Percentiles rank a stretch among this genome's conserved stretches.
Evolutionary conservation across 1,140 invertebrate genomes (phyloP).

Genomic region (Chrysomallon squamiferum): DNA sequence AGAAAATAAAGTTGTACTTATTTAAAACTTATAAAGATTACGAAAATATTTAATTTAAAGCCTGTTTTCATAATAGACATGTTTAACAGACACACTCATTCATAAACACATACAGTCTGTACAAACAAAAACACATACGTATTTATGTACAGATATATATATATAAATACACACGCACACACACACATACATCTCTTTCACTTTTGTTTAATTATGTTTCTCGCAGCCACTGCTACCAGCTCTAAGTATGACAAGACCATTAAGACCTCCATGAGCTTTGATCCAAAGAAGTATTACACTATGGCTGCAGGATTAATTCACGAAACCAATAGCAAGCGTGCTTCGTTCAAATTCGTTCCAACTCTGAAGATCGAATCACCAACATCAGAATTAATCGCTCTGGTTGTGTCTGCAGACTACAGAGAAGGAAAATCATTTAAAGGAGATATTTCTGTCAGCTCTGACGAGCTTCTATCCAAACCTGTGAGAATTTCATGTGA

Average conservation of each 20-base stretch:
- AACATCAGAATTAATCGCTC: background rate
- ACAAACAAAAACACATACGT: no score
- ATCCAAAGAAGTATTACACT: conserved; percentile 20
- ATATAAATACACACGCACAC: no score
- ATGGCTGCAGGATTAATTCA: conserved; percentile 17
- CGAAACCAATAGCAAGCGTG: conserved; percentile 2
- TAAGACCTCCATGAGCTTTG: conserved; percentile 30
- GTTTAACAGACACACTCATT: no score
- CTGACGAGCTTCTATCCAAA: conserved; percentile 5
- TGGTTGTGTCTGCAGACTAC: conserved; percentile 11
- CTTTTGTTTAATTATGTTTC: no score
- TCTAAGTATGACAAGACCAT: no score
- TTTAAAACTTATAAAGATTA: no score
- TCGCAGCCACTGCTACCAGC: no score
- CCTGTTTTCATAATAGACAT: no score
- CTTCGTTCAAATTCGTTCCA: background rate
- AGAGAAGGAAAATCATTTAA: conserved; percentile 14
- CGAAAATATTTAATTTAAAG: no score
- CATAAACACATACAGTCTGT: conserved; percentile 28
- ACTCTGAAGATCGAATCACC: conserved; percentile 8
- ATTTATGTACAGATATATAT: no score
- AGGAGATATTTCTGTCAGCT: background rate
- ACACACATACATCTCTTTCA: no score
- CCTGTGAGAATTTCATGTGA: conserved; percentile 15
- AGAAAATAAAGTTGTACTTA: no score